Evolutionary conservation across 2,113 vertebrate species (phyloP).

Genomic region (Rhombomys opimus): DNA sequence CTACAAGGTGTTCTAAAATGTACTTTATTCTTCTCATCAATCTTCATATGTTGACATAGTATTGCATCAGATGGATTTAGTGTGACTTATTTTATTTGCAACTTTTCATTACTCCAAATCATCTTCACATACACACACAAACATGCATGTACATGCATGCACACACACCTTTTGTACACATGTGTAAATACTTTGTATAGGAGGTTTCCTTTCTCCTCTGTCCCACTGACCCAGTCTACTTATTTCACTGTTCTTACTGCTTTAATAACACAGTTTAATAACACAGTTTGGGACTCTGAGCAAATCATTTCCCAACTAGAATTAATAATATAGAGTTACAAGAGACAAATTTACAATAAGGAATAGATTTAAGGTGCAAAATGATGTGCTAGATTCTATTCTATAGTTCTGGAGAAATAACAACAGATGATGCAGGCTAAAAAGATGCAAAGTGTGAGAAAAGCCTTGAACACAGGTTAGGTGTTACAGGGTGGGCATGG

Average conservation of each 20-base stretch:
- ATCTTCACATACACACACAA: neutral
- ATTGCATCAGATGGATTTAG: neutral
- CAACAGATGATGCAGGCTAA: neutral
- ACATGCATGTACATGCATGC: neutral
- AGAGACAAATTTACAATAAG: neutral
- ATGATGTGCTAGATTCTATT: neutral
- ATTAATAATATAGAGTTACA: neutral
- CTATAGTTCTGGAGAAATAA: neutral
- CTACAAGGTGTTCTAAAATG: neutral
- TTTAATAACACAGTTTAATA: neutral
- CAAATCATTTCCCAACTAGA: neutral
- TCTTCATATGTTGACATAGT: neutral
- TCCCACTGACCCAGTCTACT: neutral
- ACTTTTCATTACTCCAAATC: slow-evolving; percentile 17
- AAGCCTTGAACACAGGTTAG: neutral
- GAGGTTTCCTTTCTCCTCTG: neutral
- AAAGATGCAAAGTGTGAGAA: neutral
- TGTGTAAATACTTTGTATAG: neutral
- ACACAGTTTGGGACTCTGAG: neutral
- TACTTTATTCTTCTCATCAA: neutral
- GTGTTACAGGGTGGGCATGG: neutral
- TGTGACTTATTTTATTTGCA: neutral
- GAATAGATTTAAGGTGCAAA: neutral
- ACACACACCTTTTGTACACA: neutral
- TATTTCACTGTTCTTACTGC: neutral